A percentile compares a stretch with the other conserved stretches of the same genome.
phyloP scores from a whole-genome alignment of 1,140 invertebrate genomes.

The Drosophila gunungcola region DNA sequence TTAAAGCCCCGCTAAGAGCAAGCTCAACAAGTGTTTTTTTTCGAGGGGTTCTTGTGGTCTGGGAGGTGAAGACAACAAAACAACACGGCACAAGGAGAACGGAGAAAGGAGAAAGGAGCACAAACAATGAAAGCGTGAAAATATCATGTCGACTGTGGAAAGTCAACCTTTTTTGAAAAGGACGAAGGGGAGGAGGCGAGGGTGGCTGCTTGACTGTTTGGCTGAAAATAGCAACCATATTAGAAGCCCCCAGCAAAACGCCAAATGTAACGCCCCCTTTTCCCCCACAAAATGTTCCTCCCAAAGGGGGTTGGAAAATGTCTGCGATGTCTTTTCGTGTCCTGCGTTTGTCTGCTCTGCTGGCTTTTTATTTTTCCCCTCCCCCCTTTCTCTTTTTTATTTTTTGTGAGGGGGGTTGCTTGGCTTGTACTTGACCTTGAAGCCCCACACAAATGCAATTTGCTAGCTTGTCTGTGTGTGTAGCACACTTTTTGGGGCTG shows the following conservation, averaged over 20 bases:
- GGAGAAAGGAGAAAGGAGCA: constrained; percentile 17
- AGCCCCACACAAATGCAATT: constrained; percentile 48
- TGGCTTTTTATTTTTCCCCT: constrained; percentile 9
- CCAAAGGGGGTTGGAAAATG: constrained; percentile 44
- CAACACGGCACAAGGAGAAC: constrained; percentile 9
- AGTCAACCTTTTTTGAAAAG: constrained; percentile 66
- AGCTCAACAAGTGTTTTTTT: constrained; percentile 62
- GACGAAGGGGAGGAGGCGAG: constrained; percentile 2
- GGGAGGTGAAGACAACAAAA: constrained; percentile 10
- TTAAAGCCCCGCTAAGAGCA: constrained; percentile 54
- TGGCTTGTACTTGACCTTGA: constrained; percentile 81
- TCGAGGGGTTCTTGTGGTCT: constrained; percentile 15
- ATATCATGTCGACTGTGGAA: constrained; percentile 77
- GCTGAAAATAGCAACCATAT: constrained; percentile 54
- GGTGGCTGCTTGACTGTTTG: not conserved
- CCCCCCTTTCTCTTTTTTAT: not conserved
- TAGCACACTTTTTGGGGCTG: constrained; percentile 36
- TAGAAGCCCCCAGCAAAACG: constrained; percentile 60
- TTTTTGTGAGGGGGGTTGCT: constrained; percentile 47
- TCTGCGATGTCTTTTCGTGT: constrained; percentile 66
- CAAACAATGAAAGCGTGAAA: constrained; percentile 80
- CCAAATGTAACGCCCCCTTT: constrained; percentile 39
- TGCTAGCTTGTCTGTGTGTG: constrained; percentile 12
- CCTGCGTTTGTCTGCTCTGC: constrained; percentile 54
- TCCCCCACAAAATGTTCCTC: constrained; percentile 51